Conservation (phyloP, 2,888 invertebrate genomes). For the Cephus spinipes region DNA sequence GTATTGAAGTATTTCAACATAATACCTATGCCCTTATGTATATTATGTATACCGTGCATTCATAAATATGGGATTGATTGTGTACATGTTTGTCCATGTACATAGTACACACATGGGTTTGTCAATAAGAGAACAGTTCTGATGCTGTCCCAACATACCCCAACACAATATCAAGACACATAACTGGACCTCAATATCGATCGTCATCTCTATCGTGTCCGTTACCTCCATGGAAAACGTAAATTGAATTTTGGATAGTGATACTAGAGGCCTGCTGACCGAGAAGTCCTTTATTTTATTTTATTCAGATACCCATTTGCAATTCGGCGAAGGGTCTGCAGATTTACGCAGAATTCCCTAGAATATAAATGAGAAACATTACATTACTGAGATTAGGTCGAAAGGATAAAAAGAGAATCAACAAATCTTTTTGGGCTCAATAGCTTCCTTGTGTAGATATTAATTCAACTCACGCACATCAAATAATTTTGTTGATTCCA, state of each 20-base stretch:
- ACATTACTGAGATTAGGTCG: not conserved
- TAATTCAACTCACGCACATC: no score
- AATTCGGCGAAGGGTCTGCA: conserved; percentile 3
- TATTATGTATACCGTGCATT: not conserved
- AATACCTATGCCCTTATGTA: not conserved
- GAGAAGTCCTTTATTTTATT: conserved; percentile 12
- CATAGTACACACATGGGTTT: not conserved
- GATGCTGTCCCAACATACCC: not conserved
- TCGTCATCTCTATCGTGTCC: not conserved
- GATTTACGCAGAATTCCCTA: not conserved
- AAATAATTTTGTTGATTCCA: no score
- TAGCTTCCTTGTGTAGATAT: not conserved
- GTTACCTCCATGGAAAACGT: conserved; percentile 22
- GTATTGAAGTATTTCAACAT: not conserved
- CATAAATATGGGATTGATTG: not conserved
- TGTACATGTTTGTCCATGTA: not conserved
- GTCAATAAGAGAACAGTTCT: not conserved
- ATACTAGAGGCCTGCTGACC: conserved; percentile 9
- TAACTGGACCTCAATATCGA: not conserved
- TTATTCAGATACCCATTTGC: conserved; percentile 11
- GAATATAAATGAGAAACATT: not conserved
- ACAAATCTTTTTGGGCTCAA: not conserved
- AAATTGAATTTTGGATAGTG: conserved; percentile 51
- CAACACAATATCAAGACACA: not conserved
- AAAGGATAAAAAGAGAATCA: not conserved